Conservation (phyloP, 2,113 vertebrate species). For the Trichechus manatus region DNA sequence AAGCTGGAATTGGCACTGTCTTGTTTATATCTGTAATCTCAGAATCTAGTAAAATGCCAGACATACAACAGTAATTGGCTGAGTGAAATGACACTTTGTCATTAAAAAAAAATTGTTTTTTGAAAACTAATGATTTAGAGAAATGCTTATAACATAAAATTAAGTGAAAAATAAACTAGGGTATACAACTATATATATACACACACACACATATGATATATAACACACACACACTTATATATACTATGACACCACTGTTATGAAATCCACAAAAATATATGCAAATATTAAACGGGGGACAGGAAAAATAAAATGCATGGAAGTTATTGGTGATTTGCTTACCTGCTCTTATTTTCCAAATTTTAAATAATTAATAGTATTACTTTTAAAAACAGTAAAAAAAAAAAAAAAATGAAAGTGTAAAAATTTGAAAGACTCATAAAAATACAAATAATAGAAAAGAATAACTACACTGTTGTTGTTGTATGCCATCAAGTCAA, state of each 20-base stretch:
- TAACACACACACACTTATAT: not conserved
- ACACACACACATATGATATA: not conserved
- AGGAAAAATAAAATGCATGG: conserved; percentile 10
- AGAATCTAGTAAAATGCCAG: not conserved
- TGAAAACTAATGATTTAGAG: conserved; percentile 41
- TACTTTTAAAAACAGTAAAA: not conserved
- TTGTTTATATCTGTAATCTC: conserved; percentile 26
- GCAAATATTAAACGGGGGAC: not conserved
- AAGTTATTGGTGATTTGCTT: not conserved
- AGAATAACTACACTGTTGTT: not conserved
- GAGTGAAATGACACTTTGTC: conserved; percentile 43
- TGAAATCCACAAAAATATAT: not conserved
- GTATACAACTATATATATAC: not conserved
- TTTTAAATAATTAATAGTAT: not conserved
- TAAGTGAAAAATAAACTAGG: conserved; percentile 18
- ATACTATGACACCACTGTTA: not conserved
- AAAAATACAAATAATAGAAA: not conserved
- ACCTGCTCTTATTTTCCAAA: not conserved
- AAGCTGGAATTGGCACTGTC: not conserved
- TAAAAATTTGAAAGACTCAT: not conserved
- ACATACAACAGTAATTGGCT: conserved; percentile 17
- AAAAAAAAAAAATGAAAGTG: not conserved
- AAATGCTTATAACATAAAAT: conserved; percentile 46
- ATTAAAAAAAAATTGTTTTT: conserved; percentile 43
- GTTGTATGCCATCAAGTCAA: too few species aligned